Base-by-base conservation (phyloP, 2,797 vertebrate genomes). In the Helicolenus hilgendorfi region DNA sequence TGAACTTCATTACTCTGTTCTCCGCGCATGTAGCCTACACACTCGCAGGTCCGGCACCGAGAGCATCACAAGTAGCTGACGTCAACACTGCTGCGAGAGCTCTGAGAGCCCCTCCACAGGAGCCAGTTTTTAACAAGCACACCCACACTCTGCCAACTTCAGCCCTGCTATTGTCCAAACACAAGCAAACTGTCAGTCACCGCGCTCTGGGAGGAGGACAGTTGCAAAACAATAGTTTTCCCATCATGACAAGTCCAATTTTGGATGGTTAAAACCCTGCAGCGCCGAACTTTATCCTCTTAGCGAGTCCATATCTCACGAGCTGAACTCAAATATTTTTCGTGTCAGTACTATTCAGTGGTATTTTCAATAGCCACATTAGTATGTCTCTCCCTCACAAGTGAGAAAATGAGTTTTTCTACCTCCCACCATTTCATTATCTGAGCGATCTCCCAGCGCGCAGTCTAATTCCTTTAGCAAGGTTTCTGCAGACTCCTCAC, bases 371-470 rank as follows among this genome's bases (percentile, higher is more conserved):
- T 86, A 83, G 88, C 85, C 90, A 91, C 91, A 95, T 96, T 95
- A 96, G 93, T 93, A 94, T 91, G 86, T 94, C 85, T 81, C 81
- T 68, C 83, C 70, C 87, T 91, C 90, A 84, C 85, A 77, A 91
- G 90, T 92, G 92, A 92, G 95, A 94, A 96, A 96, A 97, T 97
- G 71, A 93, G 92, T 94, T 95, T 94, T 91, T 95, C 94, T 96
- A 94, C 96, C 94, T 95, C 94, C 95, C 93, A 95, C 95, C 94
- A 94, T 96, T 96, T 96, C 94, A 96, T 96, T 96, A 97, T 95
- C 95, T 73, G 85, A 92, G 91, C 76, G 67, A 96, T 97, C 96
- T 96, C 95, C 94, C 92, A 91, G 93, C 13, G 73, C 87, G 77
- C 85, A 79, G 86, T 90, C 95, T 95, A 95, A 95, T 96, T 97